These are phyloP conservation scores for Bombus waltoni DNA, from an alignment of 1,140 invertebrate species.

Conservation along the genomic window DNA sequence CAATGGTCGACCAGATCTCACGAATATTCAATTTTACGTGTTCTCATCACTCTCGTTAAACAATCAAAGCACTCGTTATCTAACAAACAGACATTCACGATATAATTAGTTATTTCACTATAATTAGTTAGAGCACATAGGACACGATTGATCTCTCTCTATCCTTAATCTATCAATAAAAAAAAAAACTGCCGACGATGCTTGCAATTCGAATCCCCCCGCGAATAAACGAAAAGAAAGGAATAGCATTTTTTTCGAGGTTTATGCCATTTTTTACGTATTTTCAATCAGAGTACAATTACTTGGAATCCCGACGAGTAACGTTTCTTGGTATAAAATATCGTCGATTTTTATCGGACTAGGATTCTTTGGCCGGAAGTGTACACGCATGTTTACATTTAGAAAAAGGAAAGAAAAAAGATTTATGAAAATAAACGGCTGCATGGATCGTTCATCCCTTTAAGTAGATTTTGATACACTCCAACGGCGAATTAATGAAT, in stretches of 20 bases:
- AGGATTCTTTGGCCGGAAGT: conserved; percentile 1
- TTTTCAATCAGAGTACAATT: conserved; percentile 49
- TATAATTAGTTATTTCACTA: conserved; percentile 36
- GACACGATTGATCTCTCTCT: conserved; percentile 54
- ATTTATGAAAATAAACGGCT: conserved; percentile 30
- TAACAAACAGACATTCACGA: conserved; percentile 37
- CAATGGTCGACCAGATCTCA: conserved; percentile 27
- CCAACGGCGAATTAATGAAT: conserved; percentile 74
- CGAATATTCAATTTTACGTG: conserved; percentile 46
- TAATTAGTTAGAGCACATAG: conserved; percentile 18
- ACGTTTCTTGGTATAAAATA: not conserved
- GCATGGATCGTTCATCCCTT: conserved; percentile 64
- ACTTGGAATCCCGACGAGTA: conserved; percentile 24
- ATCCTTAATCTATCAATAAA: conserved; percentile 28
- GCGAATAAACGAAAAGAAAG: not conserved
- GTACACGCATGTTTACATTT: conserved; percentile 31
- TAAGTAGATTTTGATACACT: conserved; percentile 78
- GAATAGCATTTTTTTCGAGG: conserved; percentile 42
- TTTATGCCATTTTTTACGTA: conserved; percentile 27
- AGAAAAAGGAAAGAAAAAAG: not conserved
- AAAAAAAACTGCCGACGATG: conserved; percentile 52
- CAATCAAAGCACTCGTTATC: conserved; percentile 50
- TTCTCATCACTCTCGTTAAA: conserved; percentile 31
- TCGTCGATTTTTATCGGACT: conserved; percentile 46
- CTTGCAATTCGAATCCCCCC: conserved; percentile 38